These are phyloP conservation scores for Australoheros facetus DNA, from an alignment of 2,797 vertebrate genomes.

Conservation along the genomic window DNA sequence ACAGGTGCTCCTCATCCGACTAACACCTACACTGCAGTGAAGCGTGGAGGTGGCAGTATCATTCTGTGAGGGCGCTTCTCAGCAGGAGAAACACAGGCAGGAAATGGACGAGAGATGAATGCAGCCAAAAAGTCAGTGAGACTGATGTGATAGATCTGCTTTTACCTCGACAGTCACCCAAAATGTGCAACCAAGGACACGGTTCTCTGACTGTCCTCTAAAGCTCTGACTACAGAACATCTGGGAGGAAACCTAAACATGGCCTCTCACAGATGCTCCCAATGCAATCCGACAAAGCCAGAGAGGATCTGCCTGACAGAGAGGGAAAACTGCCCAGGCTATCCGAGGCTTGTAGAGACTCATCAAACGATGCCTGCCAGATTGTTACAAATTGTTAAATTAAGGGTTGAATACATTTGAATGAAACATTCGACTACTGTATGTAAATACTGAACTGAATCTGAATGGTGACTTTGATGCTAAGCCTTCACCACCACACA, in stretches of 20 bases:
- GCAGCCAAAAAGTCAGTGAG: not conserved
- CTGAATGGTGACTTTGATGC: not conserved
- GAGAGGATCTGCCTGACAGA: fast-evolving
- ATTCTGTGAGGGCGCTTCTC: not conserved
- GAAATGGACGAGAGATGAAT: too few species aligned
- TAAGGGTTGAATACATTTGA: not conserved
- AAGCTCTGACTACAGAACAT: not conserved
- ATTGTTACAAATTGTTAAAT: not conserved
- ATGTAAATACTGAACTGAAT: not conserved
- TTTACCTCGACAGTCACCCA: fast-evolving
- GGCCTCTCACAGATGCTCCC: not conserved
- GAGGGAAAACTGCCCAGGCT: not conserved
- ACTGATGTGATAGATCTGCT: not conserved
- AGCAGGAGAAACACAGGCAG: not conserved
- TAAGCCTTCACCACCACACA: not conserved
- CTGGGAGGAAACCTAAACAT: not conserved
- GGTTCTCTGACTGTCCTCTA: not conserved
- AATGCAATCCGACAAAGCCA: not conserved
- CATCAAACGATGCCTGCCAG: fast-evolving
- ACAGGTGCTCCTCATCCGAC: not conserved
- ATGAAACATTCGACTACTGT: not conserved
- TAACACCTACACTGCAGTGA: too few species aligned
- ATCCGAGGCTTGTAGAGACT: not conserved
- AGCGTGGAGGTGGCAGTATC: not conserved
- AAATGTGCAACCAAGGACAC: not conserved